Conservation (phyloP, 92 coral and sea anemone species). For the Parazoanthus atlanticus region DNA sequence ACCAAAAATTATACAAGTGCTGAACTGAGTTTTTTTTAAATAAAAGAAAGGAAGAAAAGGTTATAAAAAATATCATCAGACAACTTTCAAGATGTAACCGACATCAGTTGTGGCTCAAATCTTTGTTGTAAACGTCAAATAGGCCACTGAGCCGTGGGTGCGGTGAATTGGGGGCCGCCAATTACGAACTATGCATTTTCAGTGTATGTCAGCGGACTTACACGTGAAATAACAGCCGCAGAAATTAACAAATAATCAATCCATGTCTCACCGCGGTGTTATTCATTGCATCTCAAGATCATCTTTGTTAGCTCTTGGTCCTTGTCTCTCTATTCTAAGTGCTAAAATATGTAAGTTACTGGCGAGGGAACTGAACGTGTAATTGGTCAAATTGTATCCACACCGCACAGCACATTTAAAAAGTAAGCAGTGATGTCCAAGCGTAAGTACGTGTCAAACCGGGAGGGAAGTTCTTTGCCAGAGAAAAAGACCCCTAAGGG, state of each 20-base stretch:
- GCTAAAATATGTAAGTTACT: slow-evolving; percentile 1
- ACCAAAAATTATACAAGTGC: slow-evolving; percentile 1
- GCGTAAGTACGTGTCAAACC: slow-evolving; percentile 31
- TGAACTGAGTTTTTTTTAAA: background rate
- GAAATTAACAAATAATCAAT: slow-evolving; percentile 9
- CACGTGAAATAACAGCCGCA: background rate
- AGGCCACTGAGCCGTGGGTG: background rate
- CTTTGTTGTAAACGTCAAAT: slow-evolving; percentile 20
- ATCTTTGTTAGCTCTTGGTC: background rate
- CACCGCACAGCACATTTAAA: background rate
- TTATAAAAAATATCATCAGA: background rate
- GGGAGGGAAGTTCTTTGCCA: slow-evolving; percentile 20
- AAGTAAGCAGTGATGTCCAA: slow-evolving; percentile 13
- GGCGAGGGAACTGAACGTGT: slow-evolving; percentile 9
- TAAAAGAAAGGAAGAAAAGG: background rate
- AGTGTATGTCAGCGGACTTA: slow-evolving; percentile 2
- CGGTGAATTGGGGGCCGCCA: background rate
- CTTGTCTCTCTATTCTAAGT: slow-evolving; percentile 10
- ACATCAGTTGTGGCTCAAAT: background rate
- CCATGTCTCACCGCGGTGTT: background rate
- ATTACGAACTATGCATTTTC: background rate
- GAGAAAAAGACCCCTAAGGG: slow-evolving; percentile 14
- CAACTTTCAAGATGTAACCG: background rate
- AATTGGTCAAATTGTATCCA: slow-evolving; percentile 12
- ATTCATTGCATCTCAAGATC: background rate